Percentiles rank a stretch among this genome's conserved stretches.
These are phyloP conservation scores for Volucella zonaria DNA, from an alignment of 2,888 invertebrate species.

Conservation along the genomic window DNA sequence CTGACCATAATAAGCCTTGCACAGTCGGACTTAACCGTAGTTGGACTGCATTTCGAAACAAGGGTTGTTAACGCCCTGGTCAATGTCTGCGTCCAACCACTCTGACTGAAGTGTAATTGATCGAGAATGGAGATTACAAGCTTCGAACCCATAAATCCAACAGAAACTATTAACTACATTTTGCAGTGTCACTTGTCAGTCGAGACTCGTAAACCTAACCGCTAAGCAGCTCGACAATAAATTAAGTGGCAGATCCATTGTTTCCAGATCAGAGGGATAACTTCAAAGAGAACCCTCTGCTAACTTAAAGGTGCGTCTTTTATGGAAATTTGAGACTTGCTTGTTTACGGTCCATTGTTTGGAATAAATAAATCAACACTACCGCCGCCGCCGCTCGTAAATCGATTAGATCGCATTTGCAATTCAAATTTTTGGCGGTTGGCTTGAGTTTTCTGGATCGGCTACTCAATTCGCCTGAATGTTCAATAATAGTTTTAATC, in stretches of 20 bases:
- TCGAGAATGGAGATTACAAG: conserved; percentile 28
- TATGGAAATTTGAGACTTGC: neutral
- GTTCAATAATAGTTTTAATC: conserved; percentile 7
- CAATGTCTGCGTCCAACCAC: conserved; percentile 17
- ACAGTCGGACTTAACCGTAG: neutral
- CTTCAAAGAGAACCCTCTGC: neutral
- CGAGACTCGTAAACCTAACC: conserved; percentile 1
- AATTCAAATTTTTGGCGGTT: conserved; percentile 44
- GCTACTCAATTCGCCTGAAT: conserved; percentile 3
- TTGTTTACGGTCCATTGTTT: conserved; percentile 22
- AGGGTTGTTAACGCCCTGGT: conserved; percentile 38
- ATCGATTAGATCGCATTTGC: conserved; percentile 66
- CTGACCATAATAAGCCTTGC: conserved; percentile 1
- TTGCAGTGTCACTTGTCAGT: conserved; percentile 16
- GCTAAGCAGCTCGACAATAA: neutral
- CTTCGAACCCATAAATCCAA: conserved; percentile 20
- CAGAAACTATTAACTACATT: conserved; percentile 23
- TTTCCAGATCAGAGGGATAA: neutral
- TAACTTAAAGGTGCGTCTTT: conserved; percentile 12
- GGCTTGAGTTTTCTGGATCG: conserved; percentile 28
- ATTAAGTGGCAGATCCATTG: conserved; percentile 17
- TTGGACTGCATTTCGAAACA: neutral
- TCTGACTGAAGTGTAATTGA: conserved; percentile 11
- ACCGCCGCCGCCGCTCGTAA: conserved; percentile 29
- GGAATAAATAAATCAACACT: conserved; percentile 45